Evolutionary conservation across 2,113 vertebrate genomes (phyloP), one percentile per base, ranked within the genome.

Genomic region (Cynocephalus volans): DNA sequence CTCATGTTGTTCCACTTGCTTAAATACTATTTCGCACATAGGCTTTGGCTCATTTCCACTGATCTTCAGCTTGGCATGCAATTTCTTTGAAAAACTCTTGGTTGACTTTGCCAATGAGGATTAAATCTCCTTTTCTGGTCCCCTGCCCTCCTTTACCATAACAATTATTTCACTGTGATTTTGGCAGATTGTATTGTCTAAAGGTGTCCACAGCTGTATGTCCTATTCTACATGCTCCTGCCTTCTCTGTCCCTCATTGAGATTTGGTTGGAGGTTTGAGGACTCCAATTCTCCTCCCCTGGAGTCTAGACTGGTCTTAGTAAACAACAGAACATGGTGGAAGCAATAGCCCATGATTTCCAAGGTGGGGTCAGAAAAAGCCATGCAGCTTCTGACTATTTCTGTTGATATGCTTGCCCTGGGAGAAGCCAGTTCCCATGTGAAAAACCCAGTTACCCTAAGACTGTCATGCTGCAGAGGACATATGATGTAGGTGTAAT

Each of bases 1-100:
- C 17, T 54, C 28, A 64, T 75, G n/a, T 26, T 86, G 24, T 92
- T 77, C 79, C 65, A 73, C 92, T 69, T 86, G 41, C 50, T 93
- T 80, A 79, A 93, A 82, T 65, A 36, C 26, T 73, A 9, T 73
- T 90, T 92, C 54, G 83, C 62, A 73, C 31, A 67, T 13, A 60
- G 28, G 67, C 58, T 85, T n/a, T 90, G 50, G 33, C 69, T 69
- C 36, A 73, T 24, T 95, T 75, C 50, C 64, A 56, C 8, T 18
- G 28, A 80, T 33, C 45, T 52, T 93, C n/a, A 52, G 19, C 8
- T 50, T 23, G 4, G 14, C 62, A 19, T 14, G 2, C 45, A 87
- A 31, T 69, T 91, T 26, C 62, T 96, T 64, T 80, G 64, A 92
- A 97, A 87, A 23, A 48, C 65, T 85, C 52, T 41, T 64, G 36